phyloP scores from a whole-genome alignment of 2,113 vertebrate species.

The Periophthalmodon schlosseri region DNA sequence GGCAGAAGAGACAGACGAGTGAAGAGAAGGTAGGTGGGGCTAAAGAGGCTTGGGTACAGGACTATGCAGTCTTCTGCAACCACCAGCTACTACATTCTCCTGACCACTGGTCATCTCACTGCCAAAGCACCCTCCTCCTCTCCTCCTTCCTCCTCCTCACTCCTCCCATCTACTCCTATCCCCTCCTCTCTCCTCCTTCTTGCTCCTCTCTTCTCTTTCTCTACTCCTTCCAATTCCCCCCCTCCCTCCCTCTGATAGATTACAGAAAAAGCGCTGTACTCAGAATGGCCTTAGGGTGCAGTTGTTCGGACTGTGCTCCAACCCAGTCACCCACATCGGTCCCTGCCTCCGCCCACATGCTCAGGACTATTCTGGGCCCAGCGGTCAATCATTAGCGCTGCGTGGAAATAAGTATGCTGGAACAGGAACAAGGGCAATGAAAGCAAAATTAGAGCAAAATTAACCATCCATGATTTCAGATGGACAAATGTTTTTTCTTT shows the following conservation, averaged over 20 bases:
- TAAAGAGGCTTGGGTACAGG: no score
- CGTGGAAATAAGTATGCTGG: constrained; percentile 27
- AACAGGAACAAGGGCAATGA: background rate
- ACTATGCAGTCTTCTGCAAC: no score
- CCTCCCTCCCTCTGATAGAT: background rate
- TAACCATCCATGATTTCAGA: background rate
- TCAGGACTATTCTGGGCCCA: constrained; percentile 27
- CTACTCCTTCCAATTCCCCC: background rate
- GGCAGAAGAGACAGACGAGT: no score
- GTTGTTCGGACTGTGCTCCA: constrained; percentile 4
- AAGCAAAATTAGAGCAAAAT: background rate
- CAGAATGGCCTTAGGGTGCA: background rate
- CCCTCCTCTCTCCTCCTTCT: background rate
- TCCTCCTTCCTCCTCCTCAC: background rate
- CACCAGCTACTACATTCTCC: no score
- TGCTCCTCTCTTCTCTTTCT: background rate
- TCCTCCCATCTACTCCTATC: background rate
- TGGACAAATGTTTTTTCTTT: background rate
- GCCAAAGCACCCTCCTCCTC: no score
- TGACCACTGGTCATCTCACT: no score
- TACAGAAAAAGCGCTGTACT: background rate
- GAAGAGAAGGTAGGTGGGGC: no score
- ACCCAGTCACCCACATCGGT: constrained; percentile 8
- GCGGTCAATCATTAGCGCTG: constrained; percentile 25
- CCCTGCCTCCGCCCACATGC: background rate